phyloP scores from a whole-genome alignment of 2,888 invertebrate species.

The Tachystola acroxantha region DNA sequence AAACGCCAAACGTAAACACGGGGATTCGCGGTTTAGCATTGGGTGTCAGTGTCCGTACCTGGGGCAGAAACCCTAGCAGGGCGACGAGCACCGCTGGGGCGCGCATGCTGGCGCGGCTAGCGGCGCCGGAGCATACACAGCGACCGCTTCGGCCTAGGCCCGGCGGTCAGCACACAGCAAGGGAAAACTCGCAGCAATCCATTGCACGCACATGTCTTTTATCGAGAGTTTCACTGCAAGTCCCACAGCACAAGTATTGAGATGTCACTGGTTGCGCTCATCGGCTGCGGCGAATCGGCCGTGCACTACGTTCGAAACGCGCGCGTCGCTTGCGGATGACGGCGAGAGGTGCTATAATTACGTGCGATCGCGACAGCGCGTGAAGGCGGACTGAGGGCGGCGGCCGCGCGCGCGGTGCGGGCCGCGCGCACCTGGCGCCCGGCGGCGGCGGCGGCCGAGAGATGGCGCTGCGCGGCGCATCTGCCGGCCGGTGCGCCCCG shows the following conservation, averaged over 20 bases:
- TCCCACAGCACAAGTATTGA: conserved; percentile 71
- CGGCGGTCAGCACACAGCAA: conserved; percentile 57
- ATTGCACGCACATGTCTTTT: conserved; percentile 70
- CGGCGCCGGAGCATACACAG: conserved; percentile 73
- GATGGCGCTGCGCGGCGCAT: conserved; percentile 76
- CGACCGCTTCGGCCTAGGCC: conserved; percentile 46
- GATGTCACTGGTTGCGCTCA: conserved; percentile 70
- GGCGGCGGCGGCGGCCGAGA: conserved; percentile 44
- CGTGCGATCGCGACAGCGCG: conserved; percentile 66
- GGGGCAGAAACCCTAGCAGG: conserved; percentile 77
- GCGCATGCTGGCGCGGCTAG: conserved; percentile 75
- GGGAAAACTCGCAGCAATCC: conserved; percentile 68
- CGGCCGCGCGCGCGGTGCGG: conserved; percentile 56
- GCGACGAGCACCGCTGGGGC: conserved; percentile 74
- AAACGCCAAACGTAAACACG: conserved; percentile 50
- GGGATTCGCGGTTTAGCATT: conserved; percentile 58
- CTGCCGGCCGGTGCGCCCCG: conserved; percentile 49
- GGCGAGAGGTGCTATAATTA: conserved; percentile 48
- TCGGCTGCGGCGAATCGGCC: conserved; percentile 67
- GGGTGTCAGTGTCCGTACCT: conserved; percentile 60
- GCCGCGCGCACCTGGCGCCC: conserved; percentile 59
- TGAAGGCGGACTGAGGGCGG: conserved; percentile 74
- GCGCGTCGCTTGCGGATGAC: conserved; percentile 64
- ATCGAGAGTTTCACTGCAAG: conserved; percentile 72
- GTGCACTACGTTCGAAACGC: conserved; percentile 74